A percentile compares a stretch with the other conserved stretches of the same genome.
Conservation (phyloP, 2,888 invertebrate genomes). For the Phorcus lineatus region DNA sequence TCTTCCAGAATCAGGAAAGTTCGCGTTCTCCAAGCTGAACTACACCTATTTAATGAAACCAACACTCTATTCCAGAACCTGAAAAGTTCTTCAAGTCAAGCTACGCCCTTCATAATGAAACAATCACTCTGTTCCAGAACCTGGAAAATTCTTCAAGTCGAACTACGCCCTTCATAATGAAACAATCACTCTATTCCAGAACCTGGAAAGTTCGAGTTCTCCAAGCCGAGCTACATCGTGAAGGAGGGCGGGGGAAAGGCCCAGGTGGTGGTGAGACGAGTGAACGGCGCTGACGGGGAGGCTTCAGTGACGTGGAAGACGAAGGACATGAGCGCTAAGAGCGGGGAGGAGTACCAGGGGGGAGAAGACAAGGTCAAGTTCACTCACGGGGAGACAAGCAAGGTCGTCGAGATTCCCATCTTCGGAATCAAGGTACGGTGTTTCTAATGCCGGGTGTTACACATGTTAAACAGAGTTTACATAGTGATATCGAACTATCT, state of each 20-base stretch:
- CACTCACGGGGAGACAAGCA: slow-evolving; percentile 76
- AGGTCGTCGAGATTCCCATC: slow-evolving; percentile 78
- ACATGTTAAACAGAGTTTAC: too few relatives aligned
- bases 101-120: too few relatives aligned
- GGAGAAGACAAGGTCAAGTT: slow-evolving; percentile 77
- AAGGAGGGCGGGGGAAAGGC: slow-evolving; percentile 79
- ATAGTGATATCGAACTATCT: too few relatives aligned
- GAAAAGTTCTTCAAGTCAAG: too few relatives aligned
- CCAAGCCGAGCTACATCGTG: slow-evolving; percentile 79
- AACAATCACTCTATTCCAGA: too few relatives aligned
- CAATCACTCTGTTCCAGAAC: too few relatives aligned
- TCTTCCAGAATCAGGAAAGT: slow-evolving; percentile 79
- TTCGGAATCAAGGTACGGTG: slow-evolving; percentile 77
- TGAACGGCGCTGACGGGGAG: slow-evolving; percentile 79
- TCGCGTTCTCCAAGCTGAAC: slow-evolving; percentile 79
- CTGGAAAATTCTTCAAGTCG: too few relatives aligned
- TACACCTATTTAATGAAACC: too few relatives aligned
- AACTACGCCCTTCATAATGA: too few relatives aligned
- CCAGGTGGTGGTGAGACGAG: slow-evolving; percentile 76
- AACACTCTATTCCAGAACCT: too few relatives aligned
- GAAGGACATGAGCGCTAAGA: slow-evolving; percentile 79
- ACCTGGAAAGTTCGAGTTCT: slow-evolving; percentile 79
- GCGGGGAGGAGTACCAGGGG: slow-evolving; percentile 78
- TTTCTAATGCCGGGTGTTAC: too few relatives aligned
- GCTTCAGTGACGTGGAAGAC: slow-evolving; percentile 78